phyloP scores from a whole-genome alignment of 2,113 vertebrate genomes.

The Eubucco bourcierii region DNA sequence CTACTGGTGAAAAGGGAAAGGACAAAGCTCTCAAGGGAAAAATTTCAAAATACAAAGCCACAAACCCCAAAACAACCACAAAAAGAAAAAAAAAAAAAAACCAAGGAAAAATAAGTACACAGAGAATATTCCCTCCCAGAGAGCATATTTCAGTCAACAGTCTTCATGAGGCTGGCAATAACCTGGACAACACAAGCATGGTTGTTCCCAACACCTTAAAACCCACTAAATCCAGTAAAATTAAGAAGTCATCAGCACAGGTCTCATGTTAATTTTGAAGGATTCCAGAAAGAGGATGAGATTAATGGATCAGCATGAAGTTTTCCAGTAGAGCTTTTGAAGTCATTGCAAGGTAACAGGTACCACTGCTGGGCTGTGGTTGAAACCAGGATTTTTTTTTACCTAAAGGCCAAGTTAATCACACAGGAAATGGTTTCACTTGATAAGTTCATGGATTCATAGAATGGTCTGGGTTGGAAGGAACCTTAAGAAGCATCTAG shows the following conservation, averaged over 20 bases:
- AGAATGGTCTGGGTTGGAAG: too few relatives aligned
- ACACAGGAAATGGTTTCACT: fast-evolving
- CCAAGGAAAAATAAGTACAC: background rate
- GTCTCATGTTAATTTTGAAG: background rate
- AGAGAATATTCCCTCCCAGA: background rate
- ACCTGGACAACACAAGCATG: background rate
- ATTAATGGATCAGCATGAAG: background rate
- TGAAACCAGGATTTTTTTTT: background rate
- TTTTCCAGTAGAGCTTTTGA: background rate
- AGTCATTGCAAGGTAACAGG: background rate
- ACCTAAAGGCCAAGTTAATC: background rate
- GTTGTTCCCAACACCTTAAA: background rate
- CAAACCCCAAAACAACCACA: background rate
- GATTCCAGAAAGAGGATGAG: background rate
- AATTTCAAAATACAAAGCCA: background rate
- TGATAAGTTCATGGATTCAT: too few relatives aligned
- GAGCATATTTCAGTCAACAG: background rate
- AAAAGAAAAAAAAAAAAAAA: background rate
- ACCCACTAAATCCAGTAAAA: background rate
- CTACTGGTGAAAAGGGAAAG: background rate
- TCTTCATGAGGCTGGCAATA: background rate
- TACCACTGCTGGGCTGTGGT: background rate
- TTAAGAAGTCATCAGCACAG: background rate
- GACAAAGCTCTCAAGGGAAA: background rate
- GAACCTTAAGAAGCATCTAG: too few relatives aligned